Evolutionary conservation across 2,888 invertebrate genomes (phyloP), one percentile per base, ranked within the genome.

Genomic region (Lepetodrilus schrolli): DNA sequence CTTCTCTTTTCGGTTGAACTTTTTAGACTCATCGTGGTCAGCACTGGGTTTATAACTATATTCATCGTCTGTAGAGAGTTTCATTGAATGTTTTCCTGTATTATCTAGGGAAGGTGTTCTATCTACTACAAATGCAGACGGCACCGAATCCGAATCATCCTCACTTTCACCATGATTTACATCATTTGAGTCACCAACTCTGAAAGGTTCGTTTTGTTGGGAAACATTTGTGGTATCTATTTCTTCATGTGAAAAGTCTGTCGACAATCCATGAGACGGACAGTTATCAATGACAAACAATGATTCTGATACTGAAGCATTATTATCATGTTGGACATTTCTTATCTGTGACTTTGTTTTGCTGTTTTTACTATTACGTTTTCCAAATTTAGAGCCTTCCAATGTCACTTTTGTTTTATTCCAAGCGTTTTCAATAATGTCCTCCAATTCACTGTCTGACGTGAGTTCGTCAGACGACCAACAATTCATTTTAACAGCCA

Each of bases 391-490:
- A 21, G 20, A 4, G 20, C 34, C 30, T 30, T 43, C 4, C 47
- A 68, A 43, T 23, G 10, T 23, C 7, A 23, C 10, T 21, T 26
- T 68, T 7, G 47, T 47, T 47, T 68, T 47, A 13, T 3, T 23
- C 30, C 38, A 68, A 38, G 68, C 47, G 5, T 43, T 21, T 68
- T 68, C 68, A 47, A 47, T 23, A n/a, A 68, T 47, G 7, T 68
- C 68, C 4, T 68, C 68, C 13, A 68, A 10, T 47, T 68, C 68
- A 13, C 47, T 47, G 17, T 68, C 68, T 23, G 68, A 68, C 8
- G 26, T 47, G n/a, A 47, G 43, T 23, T 47, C 43, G 23, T 47
- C 43, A 30, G 68, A 68, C 47, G 68, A 68, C 1, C 47, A 68
- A 20, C 7, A n/a, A 8, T 21, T 47, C 68, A 68, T 68, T n/a